Evolutionary conservation across 2,797 vertebrate species (phyloP), one percentile per base, ranked within the genome.

Genomic region (Eutrigla gurnardus): DNA sequence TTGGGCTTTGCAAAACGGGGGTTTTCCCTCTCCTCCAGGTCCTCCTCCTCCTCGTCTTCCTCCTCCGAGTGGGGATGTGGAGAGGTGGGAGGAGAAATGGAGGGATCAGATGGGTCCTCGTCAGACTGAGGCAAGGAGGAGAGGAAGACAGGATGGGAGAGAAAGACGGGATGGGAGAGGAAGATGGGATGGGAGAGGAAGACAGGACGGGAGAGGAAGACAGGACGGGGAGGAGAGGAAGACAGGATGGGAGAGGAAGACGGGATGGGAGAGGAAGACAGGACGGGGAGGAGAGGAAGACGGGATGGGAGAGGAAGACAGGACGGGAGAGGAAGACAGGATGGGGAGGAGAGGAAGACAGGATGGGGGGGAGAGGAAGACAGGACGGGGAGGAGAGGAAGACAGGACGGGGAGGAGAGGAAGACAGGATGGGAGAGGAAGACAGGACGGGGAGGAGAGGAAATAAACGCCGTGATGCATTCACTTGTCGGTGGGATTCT

Each of bases 1-100:
- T 93, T 90, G 42, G 94, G 94, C 82, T 96, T 96, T 86, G 95
- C 95, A 93, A 97, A 97, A 86, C 91, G 94, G 69, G 94, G 95
- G 90, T 96, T 96, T 80, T 94, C 92, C 70, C 84, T 84, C 92
- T 87, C 87, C 40, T 93, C 77, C 42, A 6, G n/a, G 5, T 75
- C 64, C 15, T 66, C 86, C 39, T 92, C 70, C 43, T 58, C 73
- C 7, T 71, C 74, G 7, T 64, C 65, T 4, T 77, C 77, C 70
- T 77, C 3, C 0, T 89, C 82, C 78, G 79, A 87, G 33, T 14
- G 84, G 88, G 50, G 87, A 88, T 58, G 82, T 14, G 94, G 88
- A 76, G 86, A 92, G 57, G 80, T 67, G 83, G 89, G 46, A 53
- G 83, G 72, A 84, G 87, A 87, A 65, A 64, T 66, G 60, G 83